These are phyloP conservation scores for Acyrthosiphon pisum DNA, from an alignment of 1,140 invertebrate species.

Conservation along the genomic window DNA sequence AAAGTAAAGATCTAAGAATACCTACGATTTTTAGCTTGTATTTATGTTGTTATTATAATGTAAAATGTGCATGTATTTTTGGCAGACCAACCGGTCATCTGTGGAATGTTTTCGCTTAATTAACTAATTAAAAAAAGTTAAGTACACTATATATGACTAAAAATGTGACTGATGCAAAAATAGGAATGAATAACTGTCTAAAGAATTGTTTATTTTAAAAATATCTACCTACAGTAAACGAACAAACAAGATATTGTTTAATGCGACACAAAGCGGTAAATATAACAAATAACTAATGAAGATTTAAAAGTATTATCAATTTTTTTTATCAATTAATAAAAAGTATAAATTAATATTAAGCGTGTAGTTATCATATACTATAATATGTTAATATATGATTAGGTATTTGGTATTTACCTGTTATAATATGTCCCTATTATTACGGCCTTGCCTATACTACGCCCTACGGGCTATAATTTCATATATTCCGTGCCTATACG, in stretches of 20 bases:
- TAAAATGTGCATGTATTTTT: neutral
- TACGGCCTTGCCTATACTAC: too few species aligned
- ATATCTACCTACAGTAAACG: neutral
- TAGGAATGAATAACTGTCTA: neutral
- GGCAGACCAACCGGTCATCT: neutral
- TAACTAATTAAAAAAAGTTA: constrained; percentile 27
- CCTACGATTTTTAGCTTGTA: neutral
- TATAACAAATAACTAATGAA: neutral
- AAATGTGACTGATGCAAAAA: neutral
- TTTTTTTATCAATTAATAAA: neutral
- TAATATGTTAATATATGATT: too few species aligned
- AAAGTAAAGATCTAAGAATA: neutral
- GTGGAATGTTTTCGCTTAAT: constrained; percentile 2
- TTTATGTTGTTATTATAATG: neutral
- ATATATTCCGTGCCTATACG: too few species aligned
- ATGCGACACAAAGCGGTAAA: neutral
- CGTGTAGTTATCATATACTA: too few species aligned
- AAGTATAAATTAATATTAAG: neutral
- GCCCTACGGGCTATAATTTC: too few species aligned
- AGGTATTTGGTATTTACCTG: too few species aligned
- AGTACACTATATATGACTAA: neutral
- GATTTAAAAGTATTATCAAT: neutral
- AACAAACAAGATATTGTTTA: neutral
- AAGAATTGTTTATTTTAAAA: neutral
- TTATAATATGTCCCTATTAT: too few species aligned